phyloP scores from a whole-genome alignment of 2,113 vertebrate genomes.

The Verasper variegatus region DNA sequence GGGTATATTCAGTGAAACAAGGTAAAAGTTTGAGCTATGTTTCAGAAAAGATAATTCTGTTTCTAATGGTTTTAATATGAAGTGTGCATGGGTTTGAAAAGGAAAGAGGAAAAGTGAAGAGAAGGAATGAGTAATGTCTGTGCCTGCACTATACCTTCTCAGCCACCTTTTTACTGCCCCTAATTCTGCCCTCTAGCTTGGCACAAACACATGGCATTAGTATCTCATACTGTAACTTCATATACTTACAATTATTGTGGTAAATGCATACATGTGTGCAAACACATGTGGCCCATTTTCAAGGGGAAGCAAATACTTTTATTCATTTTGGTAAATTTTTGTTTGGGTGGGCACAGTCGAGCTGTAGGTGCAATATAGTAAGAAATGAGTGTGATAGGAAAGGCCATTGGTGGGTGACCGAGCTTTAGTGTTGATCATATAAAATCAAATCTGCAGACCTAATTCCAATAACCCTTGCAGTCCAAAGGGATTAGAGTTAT shows the following conservation, averaged over 20 bases:
- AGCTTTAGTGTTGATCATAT: conserved; percentile 67
- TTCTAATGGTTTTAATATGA: conserved; percentile 22
- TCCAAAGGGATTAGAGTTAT: conserved; percentile 66
- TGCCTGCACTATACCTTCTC: conserved; percentile 36
- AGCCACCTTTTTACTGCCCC: conserved; percentile 58
- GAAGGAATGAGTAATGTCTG: conserved; percentile 59
- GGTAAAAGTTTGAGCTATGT: neutral
- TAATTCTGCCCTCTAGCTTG: conserved; percentile 49
- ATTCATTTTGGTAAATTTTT: conserved; percentile 49
- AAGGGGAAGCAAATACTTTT: conserved; percentile 42
- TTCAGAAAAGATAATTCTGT: neutral
- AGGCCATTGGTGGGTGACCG: conserved; percentile 24
- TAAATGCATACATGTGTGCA: conserved; percentile 7
- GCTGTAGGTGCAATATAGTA: conserved; percentile 42
- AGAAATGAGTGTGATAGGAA: conserved; percentile 52
- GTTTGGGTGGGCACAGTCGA: conserved; percentile 41
- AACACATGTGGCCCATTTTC: conserved; percentile 13
- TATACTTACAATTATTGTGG: conserved; percentile 33
- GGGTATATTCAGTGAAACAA: neutral
- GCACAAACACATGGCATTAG: conserved; percentile 49
- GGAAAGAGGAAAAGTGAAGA: conserved; percentile 16
- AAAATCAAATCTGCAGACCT: conserved; percentile 60
- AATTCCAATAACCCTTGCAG: conserved; percentile 42
- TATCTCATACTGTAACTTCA: conserved; percentile 37
- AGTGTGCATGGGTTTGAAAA: conserved; percentile 12